Percentiles rank a stretch among this genome's conserved stretches.
Conservation (phyloP, 1,140 invertebrate species). For the Eupeodes corollae region DNA sequence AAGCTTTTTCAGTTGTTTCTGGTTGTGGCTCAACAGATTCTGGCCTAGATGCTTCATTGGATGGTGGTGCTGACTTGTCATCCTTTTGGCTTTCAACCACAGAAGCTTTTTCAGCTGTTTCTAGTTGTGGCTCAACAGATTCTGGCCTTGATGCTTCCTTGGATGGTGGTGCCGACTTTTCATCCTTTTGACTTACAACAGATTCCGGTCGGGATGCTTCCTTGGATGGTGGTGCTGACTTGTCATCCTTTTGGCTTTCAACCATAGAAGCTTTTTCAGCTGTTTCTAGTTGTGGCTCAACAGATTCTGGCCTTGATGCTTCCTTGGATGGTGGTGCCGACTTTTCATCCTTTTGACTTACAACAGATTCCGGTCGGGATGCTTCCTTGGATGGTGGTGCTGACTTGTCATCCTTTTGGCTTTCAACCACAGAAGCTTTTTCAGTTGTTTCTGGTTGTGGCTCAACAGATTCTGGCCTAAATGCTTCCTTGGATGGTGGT, state of each 20-base stretch:
- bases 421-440: constrained; percentile 1
- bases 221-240: too few species aligned
- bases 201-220: constrained; percentile 4
- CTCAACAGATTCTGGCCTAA: background rate
- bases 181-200: background rate
- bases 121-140: too few species aligned
- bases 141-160: constrained; percentile 1
- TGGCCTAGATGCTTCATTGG: too few species aligned
- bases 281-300: too few species aligned
- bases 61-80: too few species aligned
- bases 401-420: background rate
- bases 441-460: background rate
- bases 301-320: background rate
- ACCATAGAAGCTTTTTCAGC: too few species aligned
- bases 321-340: background rate
- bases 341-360: background rate
- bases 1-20: too few species aligned
- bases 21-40: too few species aligned
- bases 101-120: too few species aligned
- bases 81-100: too few species aligned
- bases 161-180: background rate
- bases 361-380: background rate
- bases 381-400: background rate
- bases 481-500: background rate
- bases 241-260: too few species aligned